Evolutionary conservation across 2,888 invertebrate species (phyloP).

Genomic region (Andrena marginata): DNA sequence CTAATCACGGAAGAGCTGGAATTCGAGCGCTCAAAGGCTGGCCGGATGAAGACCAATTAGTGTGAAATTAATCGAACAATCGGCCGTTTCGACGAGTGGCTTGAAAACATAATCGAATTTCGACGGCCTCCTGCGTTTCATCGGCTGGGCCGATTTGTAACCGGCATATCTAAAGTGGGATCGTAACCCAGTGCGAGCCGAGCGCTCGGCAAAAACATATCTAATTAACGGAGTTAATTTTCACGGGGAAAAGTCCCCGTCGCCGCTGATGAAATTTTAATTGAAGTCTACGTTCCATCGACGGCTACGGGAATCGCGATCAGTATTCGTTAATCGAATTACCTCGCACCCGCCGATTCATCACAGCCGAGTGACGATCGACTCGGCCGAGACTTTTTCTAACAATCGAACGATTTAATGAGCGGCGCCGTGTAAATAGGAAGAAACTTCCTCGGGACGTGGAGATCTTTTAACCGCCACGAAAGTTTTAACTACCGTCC

Average conservation of each 20-base stretch:
- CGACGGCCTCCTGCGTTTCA: background rate
- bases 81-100: constrained; percentile 18
- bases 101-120: constrained; percentile 39
- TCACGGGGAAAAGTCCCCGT: background rate
- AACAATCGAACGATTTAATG: constrained; percentile 44
- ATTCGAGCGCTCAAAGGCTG: background rate
- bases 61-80: constrained; percentile 31
- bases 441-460: constrained; percentile 38
- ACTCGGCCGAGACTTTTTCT: background rate
- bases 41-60: constrained; percentile 36
- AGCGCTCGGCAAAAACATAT: background rate
- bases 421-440: constrained; percentile 24
- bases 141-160: background rate
- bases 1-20: background rate
- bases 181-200: background rate
- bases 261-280: background rate
- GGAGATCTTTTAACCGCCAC: constrained; percentile 38
- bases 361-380: too few relatives aligned
- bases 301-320: constrained; percentile 39
- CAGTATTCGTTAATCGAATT: constrained; percentile 49
- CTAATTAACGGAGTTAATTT: background rate
- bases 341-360: constrained; percentile 3
- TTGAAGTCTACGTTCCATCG: background rate
- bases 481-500: constrained; percentile 55
- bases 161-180: background rate